Evolutionary conservation across 2,797 vertebrate species (phyloP).

Genomic region (Sciurus carolinensis): DNA sequence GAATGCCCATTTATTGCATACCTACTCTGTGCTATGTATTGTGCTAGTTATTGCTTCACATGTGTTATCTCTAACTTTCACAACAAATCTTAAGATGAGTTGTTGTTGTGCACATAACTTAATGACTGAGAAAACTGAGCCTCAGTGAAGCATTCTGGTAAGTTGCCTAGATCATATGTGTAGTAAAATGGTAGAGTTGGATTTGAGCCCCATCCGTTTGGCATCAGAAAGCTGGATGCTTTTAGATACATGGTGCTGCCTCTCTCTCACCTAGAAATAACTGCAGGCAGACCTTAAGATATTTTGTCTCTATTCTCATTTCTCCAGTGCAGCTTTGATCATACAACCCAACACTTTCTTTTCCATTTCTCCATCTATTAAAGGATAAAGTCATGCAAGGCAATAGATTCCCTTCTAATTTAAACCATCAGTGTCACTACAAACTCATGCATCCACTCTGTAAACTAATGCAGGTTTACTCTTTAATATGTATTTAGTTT

Average conservation of each 20-base stretch:
- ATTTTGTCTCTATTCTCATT: background rate
- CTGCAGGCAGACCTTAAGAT: background rate
- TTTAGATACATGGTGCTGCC: background rate
- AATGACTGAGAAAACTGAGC: background rate
- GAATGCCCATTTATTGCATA: background rate
- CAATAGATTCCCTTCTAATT: conserved; percentile 4
- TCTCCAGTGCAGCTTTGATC: background rate
- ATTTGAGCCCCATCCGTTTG: background rate
- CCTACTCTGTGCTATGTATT: background rate
- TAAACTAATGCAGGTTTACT: background rate
- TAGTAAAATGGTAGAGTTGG: background rate
- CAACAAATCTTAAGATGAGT: background rate
- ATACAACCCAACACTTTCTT: background rate
- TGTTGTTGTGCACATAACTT: background rate
- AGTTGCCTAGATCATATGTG: background rate
- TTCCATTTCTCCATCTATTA: conserved; percentile 28
- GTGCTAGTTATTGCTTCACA: background rate
- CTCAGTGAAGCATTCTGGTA: conserved; percentile 11
- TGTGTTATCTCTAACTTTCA: background rate
- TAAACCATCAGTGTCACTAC: background rate
- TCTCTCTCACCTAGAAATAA: background rate
- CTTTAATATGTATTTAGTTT: background rate
- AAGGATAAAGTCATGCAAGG: background rate
- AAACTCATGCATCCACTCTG: background rate
- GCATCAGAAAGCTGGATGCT: background rate